Base-by-base conservation (phyloP, 2,797 vertebrate species). In the Enteromius argenteus region DNA sequence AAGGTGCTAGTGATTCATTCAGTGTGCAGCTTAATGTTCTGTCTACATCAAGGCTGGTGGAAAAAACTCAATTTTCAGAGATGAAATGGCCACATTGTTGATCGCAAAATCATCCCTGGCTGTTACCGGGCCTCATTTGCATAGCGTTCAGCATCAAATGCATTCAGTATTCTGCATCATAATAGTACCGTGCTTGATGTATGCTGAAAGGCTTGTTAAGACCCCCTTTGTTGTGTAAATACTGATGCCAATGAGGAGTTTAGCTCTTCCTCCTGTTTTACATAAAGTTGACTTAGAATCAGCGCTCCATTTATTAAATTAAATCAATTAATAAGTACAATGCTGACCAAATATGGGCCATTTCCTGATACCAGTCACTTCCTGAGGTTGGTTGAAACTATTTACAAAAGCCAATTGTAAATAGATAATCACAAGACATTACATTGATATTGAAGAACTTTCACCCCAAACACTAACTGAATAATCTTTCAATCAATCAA, bases 221-320 rank as follows among this genome's bases (percentile, higher is more conserved):
- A 87, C 74, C 8, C 23, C 81, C 66, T 90, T 92, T 94, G 87
- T 93, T 93, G 90, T 94, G 91, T 89, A 92, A 92, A 94, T 94
- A 87, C 51, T 60, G 49, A 82, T 80, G 85, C 87, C 75, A 88
- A 74, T 88, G 72, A 89, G 88, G 84, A 83, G 53, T 11, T 17
- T 85, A 5, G 17, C 37, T 62, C 84, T 87, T 91, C 84, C 81
- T 86, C 17, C 86, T 66, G n/a, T 87, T 83, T 84, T 86, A 53
- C 76, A 67, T 89, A 80, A 90, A 86, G 72, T 88, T 84, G 83
- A 85, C 81, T 66, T 84, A 14, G 84, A 80, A 90, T 89, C 17
- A 39, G 27, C 2, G 0, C 8, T 8, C 14, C 32, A 69, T 37
- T 69, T 1, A 53, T 80, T 80, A 51, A 80, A 80, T 56, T 39